phyloP scores from a whole-genome alignment of 2,113 vertebrate genomes.

The Mustela lutreola region DNA sequence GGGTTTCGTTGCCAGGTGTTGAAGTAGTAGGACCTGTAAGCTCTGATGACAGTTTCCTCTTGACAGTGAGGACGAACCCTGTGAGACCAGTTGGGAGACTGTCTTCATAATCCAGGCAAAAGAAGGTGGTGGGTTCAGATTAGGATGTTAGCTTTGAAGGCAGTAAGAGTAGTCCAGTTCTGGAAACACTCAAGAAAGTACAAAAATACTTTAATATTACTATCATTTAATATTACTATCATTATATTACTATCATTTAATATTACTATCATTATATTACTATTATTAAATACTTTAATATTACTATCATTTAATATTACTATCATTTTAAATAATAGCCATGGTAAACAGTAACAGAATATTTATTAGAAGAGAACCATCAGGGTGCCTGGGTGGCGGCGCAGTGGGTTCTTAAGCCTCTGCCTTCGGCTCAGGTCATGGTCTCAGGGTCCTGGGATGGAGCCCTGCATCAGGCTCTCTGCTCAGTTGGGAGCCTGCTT shows the following conservation, averaged over 20 bases:
- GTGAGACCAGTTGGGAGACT: not conserved
- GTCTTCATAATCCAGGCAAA: not conserved
- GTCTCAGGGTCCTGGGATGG: no score
- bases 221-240: not conserved
- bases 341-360: not conserved
- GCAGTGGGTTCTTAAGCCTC: no score
- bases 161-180: not conserved
- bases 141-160: not conserved
- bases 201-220: not conserved
- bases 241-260: not conserved
- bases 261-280: not conserved
- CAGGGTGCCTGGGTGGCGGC: no score
- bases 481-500: no score
- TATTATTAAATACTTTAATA: not conserved
- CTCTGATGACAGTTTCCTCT: not conserved
- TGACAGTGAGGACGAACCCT: not conserved
- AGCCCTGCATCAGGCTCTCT: no score
- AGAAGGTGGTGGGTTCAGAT: not conserved
- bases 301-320: not conserved
- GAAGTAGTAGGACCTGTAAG: not conserved
- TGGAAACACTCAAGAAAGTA: not conserved
- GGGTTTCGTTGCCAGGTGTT: not conserved
- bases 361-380: not conserved
- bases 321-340: not conserved
- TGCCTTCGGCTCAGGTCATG: no score